Conservation (phyloP, 2,113 vertebrate species). For the Mystacornis crossleyi region DNA sequence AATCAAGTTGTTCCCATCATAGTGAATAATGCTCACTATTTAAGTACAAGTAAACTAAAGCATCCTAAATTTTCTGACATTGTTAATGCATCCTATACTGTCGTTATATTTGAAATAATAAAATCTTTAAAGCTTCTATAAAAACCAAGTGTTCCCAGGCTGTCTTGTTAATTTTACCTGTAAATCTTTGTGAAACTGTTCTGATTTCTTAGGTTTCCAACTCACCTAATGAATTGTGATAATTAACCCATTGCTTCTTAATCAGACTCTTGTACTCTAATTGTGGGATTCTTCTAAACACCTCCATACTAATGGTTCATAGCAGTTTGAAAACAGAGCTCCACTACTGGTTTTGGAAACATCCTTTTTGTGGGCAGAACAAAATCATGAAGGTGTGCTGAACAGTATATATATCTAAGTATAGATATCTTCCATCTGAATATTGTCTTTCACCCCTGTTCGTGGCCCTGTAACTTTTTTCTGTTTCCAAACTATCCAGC, state of each 20-base stretch:
- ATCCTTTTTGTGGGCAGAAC: not conserved
- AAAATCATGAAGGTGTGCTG: not conserved
- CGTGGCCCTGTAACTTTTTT: not conserved
- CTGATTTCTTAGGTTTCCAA: not conserved
- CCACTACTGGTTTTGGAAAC: not conserved
- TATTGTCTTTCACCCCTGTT: not conserved
- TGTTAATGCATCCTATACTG: not conserved
- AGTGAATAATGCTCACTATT: not conserved
- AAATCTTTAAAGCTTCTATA: not conserved
- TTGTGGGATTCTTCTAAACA: not conserved
- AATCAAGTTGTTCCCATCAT: not conserved
- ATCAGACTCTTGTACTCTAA: not conserved
- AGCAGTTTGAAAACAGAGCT: not conserved
- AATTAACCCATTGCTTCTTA: not conserved
- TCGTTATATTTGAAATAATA: not conserved
- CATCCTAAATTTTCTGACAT: not conserved
- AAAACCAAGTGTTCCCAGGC: not conserved
- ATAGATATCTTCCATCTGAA: not conserved
- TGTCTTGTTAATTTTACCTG: not conserved
- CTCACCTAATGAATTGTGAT: not conserved
- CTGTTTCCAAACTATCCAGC: not conserved
- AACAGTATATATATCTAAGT: not conserved
- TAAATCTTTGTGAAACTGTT: not conserved
- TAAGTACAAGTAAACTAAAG: not conserved
- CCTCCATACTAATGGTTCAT: accelerated